Evolutionary conservation across 2,888 invertebrate species (phyloP), one percentile per base, ranked within the genome.

Genomic region (Lasioglossum calceatum): DNA sequence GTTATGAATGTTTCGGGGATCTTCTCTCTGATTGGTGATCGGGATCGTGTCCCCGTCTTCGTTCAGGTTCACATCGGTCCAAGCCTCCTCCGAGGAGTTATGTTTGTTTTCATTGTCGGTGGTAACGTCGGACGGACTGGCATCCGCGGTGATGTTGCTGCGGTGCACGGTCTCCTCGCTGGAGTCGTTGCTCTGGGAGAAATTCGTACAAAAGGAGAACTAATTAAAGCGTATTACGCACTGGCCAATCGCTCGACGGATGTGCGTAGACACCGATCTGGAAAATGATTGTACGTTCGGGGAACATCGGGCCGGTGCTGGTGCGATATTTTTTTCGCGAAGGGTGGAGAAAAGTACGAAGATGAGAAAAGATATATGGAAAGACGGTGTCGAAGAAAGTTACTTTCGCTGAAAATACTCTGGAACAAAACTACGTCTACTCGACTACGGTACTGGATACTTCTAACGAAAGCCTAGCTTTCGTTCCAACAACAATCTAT

Each of bases 41-140:
- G 95, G 94, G 73, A 95, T 93, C 39, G 95, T 93, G 86, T 96
- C 96, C 1, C 97, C 97, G 85, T 98, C 98, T 94, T 98, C 98
- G 93, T 98, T 98, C 77, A 98, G 96, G 95, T 98, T 98, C 67
- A 98, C 98, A 93, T 98, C 98, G 1, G 98, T 98, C 98, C 98
- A 98, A 76, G 98, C 98, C 93, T 98, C 98, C 93, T 98, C 98
- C 90, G 95, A 95, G 23, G 95, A 95, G 88, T 95, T 95, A 36
- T 93, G 94, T 76, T 95, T 95, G 86, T 95, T 95, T 87, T 95
- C 95, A 84, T 95, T 95, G 88, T 95, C 95, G 10, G 95, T 95
- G 39, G 94, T 95, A 36, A 95, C 91, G 80, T 95, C 95, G 23
- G 95, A 95, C n/a, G 94, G 94, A 90, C 95, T 95, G 14, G 94